Evolutionary conservation across 2,113 vertebrate genomes (phyloP), one percentile per base, ranked within the genome.

Genomic region (Ceyx cyanopectus): DNA sequence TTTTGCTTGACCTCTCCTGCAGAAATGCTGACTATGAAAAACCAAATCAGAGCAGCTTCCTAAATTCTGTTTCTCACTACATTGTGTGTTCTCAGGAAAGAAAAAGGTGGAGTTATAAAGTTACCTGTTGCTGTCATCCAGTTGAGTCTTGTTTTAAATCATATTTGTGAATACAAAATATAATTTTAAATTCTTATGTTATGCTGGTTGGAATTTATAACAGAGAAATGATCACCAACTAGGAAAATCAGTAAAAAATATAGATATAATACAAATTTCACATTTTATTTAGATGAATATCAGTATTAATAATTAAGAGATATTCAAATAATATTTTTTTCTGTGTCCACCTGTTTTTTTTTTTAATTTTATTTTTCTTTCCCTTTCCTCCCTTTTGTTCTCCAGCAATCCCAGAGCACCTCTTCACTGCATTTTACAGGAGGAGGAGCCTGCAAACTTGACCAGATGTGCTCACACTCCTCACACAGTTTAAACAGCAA

Each of bases 121-220:
- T 65, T 85, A 75, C 92, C 68, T 96, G 72, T 95, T 93, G 93
- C 75, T 13, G 7, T 89, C 58, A 58, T 57, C n/a, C 26, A 79
- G 9, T 14, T 85, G 17, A 53, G 26, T 86, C n/a, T 56, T 78
- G 26, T 56, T 92, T 90, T 65, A 90, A 84, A 27, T 48, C 8
- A 4, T 50, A 23, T 57, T 96, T 92, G 37, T 27, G 37, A 48
- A 69, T 84, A 14, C 17, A 19, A 29, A 66, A 66, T 16, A 13
- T 18, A 32, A 43, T 22, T 18, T 45, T 40, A 24, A 6, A 2
- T 70, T 26, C 34, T 8, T 62, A 54, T 9, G 14, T 80, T 21
- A 26, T 12, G 45, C 45, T 50, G 19, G 30, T 77, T 69, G 68
- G 27, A 58, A 66, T 91, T 92, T 54, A 16, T 69, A 77, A 20